A percentile compares a stretch with the other conserved stretches of the same genome.
Evolutionary conservation across 2,888 invertebrate species (phyloP).

Genomic region (Laspeyria flexula): DNA sequence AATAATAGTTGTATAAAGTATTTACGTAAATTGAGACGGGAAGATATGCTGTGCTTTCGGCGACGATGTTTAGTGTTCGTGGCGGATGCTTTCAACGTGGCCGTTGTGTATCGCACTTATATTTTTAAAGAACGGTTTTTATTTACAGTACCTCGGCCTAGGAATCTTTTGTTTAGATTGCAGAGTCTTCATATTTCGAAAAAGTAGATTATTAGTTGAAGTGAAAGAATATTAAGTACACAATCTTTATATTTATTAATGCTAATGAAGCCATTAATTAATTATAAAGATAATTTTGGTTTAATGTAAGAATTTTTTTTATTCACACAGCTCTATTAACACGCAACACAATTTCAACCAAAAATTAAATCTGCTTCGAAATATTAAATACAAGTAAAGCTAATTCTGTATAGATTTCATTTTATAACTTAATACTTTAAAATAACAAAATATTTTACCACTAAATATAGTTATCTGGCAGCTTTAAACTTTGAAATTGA

Average conservation of each 20-base stretch:
- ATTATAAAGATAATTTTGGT: too few species aligned
- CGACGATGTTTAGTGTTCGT: slow-evolving; percentile 5
- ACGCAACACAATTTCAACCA: background rate
- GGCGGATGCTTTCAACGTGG: slow-evolving; percentile 1
- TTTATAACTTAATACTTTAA: background rate
- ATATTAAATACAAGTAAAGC: slow-evolving; percentile 25
- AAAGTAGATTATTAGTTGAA: too few species aligned
- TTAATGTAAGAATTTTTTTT: too few species aligned
- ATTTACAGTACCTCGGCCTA: slow-evolving; percentile 13
- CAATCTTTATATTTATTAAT: too few species aligned
- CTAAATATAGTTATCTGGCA: slow-evolving; percentile 1
- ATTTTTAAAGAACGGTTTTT: slow-evolving; percentile 15
- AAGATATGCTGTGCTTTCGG: slow-evolving; percentile 10
- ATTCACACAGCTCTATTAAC: too few species aligned
- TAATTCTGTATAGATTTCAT: slow-evolving; percentile 18
- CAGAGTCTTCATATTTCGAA: slow-evolving; percentile 3
- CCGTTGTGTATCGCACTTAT: slow-evolving; percentile 27
- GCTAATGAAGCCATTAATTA: too few species aligned
- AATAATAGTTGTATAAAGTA: slow-evolving; percentile 41
- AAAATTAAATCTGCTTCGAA: slow-evolving; percentile 18
- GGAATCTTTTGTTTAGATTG: slow-evolving; percentile 35
- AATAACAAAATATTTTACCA: slow-evolving; percentile 1
- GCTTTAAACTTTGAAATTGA: slow-evolving; percentile 4
- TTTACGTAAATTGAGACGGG: slow-evolving; percentile 27
- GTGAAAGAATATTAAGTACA: too few species aligned